phyloP scores from a whole-genome alignment of 2,888 invertebrate genomes.

The Molorchus minor region DNA sequence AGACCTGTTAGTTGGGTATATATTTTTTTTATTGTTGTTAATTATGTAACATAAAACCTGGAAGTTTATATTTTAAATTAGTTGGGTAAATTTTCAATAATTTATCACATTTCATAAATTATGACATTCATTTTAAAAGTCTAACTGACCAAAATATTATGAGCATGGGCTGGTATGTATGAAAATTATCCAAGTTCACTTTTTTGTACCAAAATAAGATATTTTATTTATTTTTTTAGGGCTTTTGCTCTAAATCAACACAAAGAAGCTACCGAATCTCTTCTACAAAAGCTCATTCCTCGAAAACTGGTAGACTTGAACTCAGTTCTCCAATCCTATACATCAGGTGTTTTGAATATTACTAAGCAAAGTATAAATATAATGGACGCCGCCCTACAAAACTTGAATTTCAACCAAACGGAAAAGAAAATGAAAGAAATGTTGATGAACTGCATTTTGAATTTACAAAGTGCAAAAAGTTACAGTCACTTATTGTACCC shows the following conservation, averaged over 20 bases:
- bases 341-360: slow-evolving; percentile 58
- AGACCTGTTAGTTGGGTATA: no score
- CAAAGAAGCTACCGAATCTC: slow-evolving; percentile 59
- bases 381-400: slow-evolving; percentile 56
- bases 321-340: slow-evolving; percentile 59
- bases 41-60: no score
- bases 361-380: slow-evolving; percentile 58
- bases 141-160: no score
- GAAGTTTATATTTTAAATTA: no score
- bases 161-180: no score
- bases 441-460: slow-evolving; percentile 50
- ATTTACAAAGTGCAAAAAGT: slow-evolving; percentile 41
- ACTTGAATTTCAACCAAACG: slow-evolving; percentile 52
- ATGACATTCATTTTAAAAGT: no score
- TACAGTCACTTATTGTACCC: slow-evolving; percentile 33
- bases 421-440: slow-evolving; percentile 42
- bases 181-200: no score
- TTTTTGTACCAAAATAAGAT: no score
- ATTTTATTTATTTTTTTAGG: slow-evolving; percentile 60
- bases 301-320: slow-evolving; percentile 52
- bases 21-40: no score
- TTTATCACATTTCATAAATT: no score
- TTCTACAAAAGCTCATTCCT: slow-evolving; percentile 61
- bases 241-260: slow-evolving; percentile 63
- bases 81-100: no score